Base-by-base conservation (phyloP, 2,888 invertebrate genomes). In the Cremastobaeus sp. region DNA sequence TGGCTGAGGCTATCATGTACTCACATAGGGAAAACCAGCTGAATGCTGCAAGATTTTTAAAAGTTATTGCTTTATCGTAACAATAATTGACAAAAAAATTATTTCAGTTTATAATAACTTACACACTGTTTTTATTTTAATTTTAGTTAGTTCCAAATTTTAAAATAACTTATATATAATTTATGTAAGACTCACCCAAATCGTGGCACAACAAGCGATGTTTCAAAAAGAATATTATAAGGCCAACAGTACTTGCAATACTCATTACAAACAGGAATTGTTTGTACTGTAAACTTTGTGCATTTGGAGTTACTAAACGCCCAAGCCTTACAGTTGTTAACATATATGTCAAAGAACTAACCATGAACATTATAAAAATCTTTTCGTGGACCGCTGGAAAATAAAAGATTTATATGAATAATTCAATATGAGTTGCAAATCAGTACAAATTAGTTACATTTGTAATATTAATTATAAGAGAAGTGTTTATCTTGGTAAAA, bases 1-100 rank as follows among this genome's bases (percentile, higher is more conserved):
- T 97, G 78, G 95, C 93, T 57, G 94, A 92, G 60, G 97, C 96
- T 83, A 97, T 93, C 84, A 96, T 91, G 88, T 97, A 97, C 88
- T 97, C 97, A 88, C 95, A 96, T 65, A 95, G 90, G 1, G 97
- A 96, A 89, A 97, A 97, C 93, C 95, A 95, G 86, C 96, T 97
- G 89, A 97, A 97, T 43, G 97, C 97, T 97, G 90, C 78, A 50
- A 47, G 6, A 41, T 30, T 48, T 17, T 32, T 11, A 28, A 28
- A 25, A 12, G 3, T 12, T 12, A 5, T 14, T 43, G 2, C 5
- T 17, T 47, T 2, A 30, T 15, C 15, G 17, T n/a, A n/a, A n/a
- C n/a, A n/a, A n/a, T n/a, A n/a, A n/a, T n/a, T n/a, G n/a, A n/a
- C n/a, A n/a, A 25, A 25, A 25, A 25, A 25, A 25, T 25, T 6